phyloP scores from a whole-genome alignment of 2,113 vertebrate species.

The Pongo abelii region DNA sequence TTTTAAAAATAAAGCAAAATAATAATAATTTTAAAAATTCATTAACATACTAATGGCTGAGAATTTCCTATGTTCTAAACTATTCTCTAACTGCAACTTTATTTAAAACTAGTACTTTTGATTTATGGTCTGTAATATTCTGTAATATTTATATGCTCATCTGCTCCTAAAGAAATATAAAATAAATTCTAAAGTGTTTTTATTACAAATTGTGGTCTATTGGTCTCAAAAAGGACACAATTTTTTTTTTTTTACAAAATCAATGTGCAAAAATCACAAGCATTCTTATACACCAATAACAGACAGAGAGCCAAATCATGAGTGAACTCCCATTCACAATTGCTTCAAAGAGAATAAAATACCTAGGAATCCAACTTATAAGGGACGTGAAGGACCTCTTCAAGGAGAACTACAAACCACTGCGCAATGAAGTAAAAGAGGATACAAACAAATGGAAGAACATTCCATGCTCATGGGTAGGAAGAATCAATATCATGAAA shows the following conservation, averaged over 20 bases:
- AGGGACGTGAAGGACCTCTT: too few relatives aligned
- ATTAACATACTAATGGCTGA: constrained; percentile 20
- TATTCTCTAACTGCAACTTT: not conserved
- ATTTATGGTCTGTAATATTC: constrained; percentile 14
- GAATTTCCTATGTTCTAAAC: not conserved
- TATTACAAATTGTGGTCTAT: not conserved
- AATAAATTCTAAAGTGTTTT: not conserved
- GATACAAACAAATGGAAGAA: too few relatives aligned
- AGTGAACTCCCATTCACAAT: too few relatives aligned
- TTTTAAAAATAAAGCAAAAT: not conserved
- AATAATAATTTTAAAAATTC: not conserved
- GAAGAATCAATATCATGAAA: too few relatives aligned
- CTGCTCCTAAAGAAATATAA: constrained; percentile 25
- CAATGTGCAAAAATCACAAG: too few relatives aligned
- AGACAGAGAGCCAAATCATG: too few relatives aligned
- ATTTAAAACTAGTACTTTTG: constrained; percentile 2
- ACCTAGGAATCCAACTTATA: too few relatives aligned
- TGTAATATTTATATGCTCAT: constrained; percentile 25
- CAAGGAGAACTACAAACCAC: too few relatives aligned
- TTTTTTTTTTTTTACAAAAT: not conserved
- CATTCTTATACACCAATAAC: too few relatives aligned
- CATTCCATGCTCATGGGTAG: too few relatives aligned
- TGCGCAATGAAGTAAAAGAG: too few relatives aligned
- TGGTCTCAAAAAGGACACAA: not conserved
- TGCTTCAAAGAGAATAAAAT: too few relatives aligned